Conservation (phyloP, 92 coral and sea anemone genomes). For the Actinernus sp. region DNA sequence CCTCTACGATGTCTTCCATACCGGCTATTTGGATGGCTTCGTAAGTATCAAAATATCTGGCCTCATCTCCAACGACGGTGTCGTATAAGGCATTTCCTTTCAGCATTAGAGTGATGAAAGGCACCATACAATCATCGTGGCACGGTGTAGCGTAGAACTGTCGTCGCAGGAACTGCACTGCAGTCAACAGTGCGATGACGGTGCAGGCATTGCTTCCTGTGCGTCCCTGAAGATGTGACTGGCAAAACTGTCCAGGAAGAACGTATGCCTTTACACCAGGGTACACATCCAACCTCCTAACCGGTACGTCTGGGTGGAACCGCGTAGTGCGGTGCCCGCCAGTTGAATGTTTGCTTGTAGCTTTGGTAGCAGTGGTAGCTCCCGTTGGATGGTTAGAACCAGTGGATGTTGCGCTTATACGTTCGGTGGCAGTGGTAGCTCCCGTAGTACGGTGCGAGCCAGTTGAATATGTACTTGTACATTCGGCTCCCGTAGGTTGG, state of each 20-base stretch:
- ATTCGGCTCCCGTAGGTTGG: too few relatives aligned
- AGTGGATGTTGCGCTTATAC: too few relatives aligned
- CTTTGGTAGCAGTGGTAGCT: too few relatives aligned
- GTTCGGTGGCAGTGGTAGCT: too few relatives aligned
- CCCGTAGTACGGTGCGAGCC: too few relatives aligned
- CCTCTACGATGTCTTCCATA: background rate
- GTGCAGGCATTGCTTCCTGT: conserved; percentile 16
- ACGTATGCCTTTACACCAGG: too few relatives aligned
- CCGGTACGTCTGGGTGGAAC: too few relatives aligned
- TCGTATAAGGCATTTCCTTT: conserved; percentile 9
- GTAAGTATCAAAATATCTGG: background rate
- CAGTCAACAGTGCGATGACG: conserved; percentile 2
- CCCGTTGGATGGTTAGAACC: too few relatives aligned
- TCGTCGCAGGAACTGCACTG: conserved; percentile 7
- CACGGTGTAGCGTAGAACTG: background rate
- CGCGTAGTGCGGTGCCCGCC: too few relatives aligned
- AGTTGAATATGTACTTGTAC: too few relatives aligned
- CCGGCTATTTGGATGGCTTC: conserved; percentile 11
- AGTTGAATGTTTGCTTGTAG: too few relatives aligned
- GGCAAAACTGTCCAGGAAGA: conserved; percentile 1
- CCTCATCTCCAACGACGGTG: background rate
- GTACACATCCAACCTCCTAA: too few relatives aligned
- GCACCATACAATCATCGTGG: background rate
- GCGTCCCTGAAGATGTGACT: conserved; percentile 7
- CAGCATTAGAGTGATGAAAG: background rate